These are phyloP conservation scores for Epizoanthus ramosus DNA, from an alignment of 92 coral and sea anemone genomes.

Conservation along the genomic window DNA sequence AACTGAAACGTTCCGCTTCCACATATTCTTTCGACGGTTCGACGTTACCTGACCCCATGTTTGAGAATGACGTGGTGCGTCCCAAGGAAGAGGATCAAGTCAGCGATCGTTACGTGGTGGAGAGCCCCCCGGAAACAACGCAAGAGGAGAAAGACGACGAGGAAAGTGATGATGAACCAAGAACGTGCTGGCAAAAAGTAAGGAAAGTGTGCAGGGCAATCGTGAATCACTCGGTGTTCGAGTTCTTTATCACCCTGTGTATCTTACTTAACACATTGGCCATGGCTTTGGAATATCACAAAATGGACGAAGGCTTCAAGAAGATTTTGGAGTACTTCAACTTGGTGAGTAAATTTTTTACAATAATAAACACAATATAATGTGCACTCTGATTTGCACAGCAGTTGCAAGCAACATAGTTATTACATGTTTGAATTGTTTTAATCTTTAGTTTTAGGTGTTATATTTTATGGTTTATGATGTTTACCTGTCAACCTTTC, in stretches of 20 bases:
- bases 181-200: conserved; percentile 11
- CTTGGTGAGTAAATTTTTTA: conserved; percentile 62
- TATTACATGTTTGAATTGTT: no score
- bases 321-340: conserved; percentile 77
- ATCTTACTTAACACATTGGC: conserved; percentile 93
- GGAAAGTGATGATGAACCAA: conserved; percentile 44
- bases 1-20: conserved; percentile 87
- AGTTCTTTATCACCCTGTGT: conserved; percentile 91
- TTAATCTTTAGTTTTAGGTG: no score
- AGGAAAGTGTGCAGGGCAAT: conserved; percentile 19
- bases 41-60: conserved; percentile 80
- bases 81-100: conserved; percentile 67
- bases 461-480: no score
- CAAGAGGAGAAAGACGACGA: conserved; percentile 51
- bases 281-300: conserved; percentile 89
- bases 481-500: no score
- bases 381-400: no score
- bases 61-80: conserved; percentile 76
- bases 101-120: conserved; percentile 56
- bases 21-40: conserved; percentile 91
- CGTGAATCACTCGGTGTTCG: conserved; percentile 80
- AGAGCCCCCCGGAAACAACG: conserved; percentile 59
- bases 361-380: background rate
- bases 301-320: conserved; percentile 70
- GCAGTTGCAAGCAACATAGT: no score